A percentile compares a stretch with the other conserved stretches of the same genome.
These are phyloP conservation scores for Dromius quadrimaculatus DNA, from an alignment of 2,888 invertebrate species.

Conservation along the genomic window DNA sequence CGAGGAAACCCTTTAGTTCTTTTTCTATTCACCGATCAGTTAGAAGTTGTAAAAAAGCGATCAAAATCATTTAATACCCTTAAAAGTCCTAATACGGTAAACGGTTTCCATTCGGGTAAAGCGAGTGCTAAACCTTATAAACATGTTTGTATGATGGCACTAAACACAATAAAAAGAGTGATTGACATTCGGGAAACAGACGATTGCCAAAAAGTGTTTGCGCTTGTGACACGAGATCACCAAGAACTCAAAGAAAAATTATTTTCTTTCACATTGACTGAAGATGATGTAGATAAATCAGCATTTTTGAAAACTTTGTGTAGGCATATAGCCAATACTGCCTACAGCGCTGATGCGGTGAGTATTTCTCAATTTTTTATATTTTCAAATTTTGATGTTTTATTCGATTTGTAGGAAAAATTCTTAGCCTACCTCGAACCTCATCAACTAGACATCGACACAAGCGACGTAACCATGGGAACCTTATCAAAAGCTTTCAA, in stretches of 20 bases:
- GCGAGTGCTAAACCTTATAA: conserved; percentile 82
- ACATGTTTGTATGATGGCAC: conserved; percentile 89
- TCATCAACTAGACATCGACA: conserved; percentile 88
- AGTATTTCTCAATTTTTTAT: conserved; percentile 63
- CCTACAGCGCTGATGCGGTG: conserved; percentile 93
- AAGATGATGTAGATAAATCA: conserved; percentile 85
- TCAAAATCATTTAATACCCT: conserved; percentile 80
- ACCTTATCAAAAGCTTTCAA: conserved; percentile 92
- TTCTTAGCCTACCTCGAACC: conserved; percentile 83
- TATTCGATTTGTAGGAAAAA: conserved; percentile 77
- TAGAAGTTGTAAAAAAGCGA: conserved; percentile 91
- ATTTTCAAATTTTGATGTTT: conserved; percentile 3
- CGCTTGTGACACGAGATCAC: conserved; percentile 87
- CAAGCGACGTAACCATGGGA: conserved; percentile 87
- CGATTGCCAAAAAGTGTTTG: conserved; percentile 92
- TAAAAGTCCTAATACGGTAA: conserved; percentile 76
- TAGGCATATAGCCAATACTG: conserved; percentile 91
- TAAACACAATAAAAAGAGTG: conserved; percentile 90
- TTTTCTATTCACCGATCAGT: conserved; percentile 93
- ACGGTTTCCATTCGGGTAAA: conserved; percentile 67
- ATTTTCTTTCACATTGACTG: conserved; percentile 87
- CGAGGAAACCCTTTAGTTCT: conserved; percentile 89
- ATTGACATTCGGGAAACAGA: conserved; percentile 91
- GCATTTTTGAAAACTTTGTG: conserved; percentile 86
- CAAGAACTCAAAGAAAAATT: conserved; percentile 88